Evolutionary conservation across 1,140 invertebrate species (phyloP).

Genomic region (Geopemphigus sp.): DNA sequence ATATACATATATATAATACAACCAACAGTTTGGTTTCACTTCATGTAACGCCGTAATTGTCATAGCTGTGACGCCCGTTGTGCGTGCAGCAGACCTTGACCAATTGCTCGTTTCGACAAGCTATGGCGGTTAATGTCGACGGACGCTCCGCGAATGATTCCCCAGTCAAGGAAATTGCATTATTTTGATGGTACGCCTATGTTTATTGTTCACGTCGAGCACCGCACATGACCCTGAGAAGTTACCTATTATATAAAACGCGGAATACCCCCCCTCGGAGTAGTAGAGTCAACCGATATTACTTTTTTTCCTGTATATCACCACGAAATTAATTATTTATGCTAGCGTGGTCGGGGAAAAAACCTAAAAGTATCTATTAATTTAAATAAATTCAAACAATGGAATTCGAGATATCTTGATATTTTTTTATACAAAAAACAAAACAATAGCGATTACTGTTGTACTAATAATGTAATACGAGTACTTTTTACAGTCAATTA

Average conservation of each 20-base stretch:
- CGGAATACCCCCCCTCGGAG: too few species aligned
- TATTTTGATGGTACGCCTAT: background rate
- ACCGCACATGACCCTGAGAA: conserved; percentile 6
- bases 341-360: background rate
- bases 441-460: conserved; percentile 4
- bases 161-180: conserved; percentile 7
- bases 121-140: background rate
- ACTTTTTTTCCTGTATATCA: too few species aligned
- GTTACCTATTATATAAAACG: background rate
- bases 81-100: conserved; percentile 43
- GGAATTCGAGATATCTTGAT: background rate
- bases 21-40: background rate
- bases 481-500: background rate
- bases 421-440: background rate
- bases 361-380: background rate
- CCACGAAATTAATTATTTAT: background rate
- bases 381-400: conserved; percentile 15
- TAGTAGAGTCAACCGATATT: background rate
- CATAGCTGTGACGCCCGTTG: conserved; percentile 8
- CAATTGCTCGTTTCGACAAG: background rate
- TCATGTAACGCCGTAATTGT: background rate
- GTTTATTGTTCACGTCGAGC: background rate
- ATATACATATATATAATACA: too few species aligned
- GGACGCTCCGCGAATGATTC: background rate
- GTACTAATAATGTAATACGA: background rate